Evolutionary conservation across 2,888 invertebrate species (phyloP), one percentile per base, ranked within the genome.

Genomic region (Scaptomyza caliginosa): DNA sequence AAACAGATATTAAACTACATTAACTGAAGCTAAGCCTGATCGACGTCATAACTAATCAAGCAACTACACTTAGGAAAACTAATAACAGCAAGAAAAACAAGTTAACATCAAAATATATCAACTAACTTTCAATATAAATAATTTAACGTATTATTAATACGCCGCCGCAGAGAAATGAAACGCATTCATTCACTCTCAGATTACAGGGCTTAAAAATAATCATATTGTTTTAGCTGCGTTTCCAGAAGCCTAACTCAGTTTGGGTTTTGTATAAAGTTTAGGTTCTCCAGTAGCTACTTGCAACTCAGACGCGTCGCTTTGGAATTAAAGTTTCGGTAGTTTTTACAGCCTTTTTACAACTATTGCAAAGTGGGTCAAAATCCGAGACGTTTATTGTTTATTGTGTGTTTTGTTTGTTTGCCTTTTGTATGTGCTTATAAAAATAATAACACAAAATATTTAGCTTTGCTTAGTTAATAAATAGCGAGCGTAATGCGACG

Each of bases 361-460:
- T 34, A 17, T 11, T 46, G 11, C 4, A 43, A 78, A 74, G 60
- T 85, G 74, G 85, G 81, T 81, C 85, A 82, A 77, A 82, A 67
- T 68, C 43, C 46, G 59, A 67, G 67, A 55, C 57, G 59, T 81
- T 81, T 80, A 67, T 77, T 68, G 65, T 66, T 13, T 8, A 26
- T 7, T 17, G 10, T 24, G n/a, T n/a, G n/a, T n/a, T n/a, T n/a
- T n/a, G n/a, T 71, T 67, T 59, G 50, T 63, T 73, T 65, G 67
- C 59, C 13, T 54, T 58, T 11, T 13, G 13, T 50, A n/a, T 34
- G 40, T 74, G 68, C 50, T 59, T 83, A 77, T 80, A 80, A 75
- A 83, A 80, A 65, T 80, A 83, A 80, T 74, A 62, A 66, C 70
- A 68, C 66, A 71, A 74, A 58, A 49, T 64, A 46, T 62, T 59